Percentiles rank a stretch among this genome's conserved stretches.
Evolutionary conservation across 2,113 vertebrate species (phyloP).

Genomic region (Talpa occidentalis): DNA sequence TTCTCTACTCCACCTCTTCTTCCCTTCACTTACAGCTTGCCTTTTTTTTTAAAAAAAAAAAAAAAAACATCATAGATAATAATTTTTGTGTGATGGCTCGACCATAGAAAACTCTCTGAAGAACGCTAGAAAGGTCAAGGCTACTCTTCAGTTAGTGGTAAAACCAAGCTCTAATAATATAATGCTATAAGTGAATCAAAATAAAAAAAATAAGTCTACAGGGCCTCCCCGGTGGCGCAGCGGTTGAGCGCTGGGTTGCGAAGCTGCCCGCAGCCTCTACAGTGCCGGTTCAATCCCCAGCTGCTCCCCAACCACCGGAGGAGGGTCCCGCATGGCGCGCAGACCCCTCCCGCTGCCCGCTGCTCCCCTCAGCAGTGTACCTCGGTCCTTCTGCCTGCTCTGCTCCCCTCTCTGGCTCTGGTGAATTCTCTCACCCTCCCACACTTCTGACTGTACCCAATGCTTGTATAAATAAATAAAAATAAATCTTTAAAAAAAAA

Average conservation of each 20-base stretch:
- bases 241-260: too few species aligned
- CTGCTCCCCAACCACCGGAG: too few species aligned
- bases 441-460: too few species aligned
- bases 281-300: too few species aligned
- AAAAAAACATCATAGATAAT: conserved; percentile 21
- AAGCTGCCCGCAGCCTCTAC: too few species aligned
- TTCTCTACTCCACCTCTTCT: neutral
- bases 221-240: too few species aligned
- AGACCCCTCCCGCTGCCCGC: too few species aligned
- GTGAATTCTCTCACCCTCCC: too few species aligned
- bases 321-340: too few species aligned
- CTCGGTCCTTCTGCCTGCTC: too few species aligned
- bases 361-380: too few species aligned
- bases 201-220: neutral
- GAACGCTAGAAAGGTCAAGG: conserved; percentile 35
- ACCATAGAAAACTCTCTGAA: conserved; percentile 39
- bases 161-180: conserved; percentile 34
- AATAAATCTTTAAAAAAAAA: conserved; percentile 56
- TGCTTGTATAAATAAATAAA: neutral
- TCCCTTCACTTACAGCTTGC: conserved; percentile 26
- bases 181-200: neutral
- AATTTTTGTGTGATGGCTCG: conserved; percentile 35
- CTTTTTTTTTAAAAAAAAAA: neutral
- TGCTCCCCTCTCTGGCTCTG: too few species aligned
- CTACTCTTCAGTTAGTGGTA: conserved; percentile 27